A percentile compares a stretch with the other conserved stretches of the same genome.
Evolutionary conservation across 1,140 invertebrate genomes (phyloP).

Genomic region (Lepidurus arcticus): DNA sequence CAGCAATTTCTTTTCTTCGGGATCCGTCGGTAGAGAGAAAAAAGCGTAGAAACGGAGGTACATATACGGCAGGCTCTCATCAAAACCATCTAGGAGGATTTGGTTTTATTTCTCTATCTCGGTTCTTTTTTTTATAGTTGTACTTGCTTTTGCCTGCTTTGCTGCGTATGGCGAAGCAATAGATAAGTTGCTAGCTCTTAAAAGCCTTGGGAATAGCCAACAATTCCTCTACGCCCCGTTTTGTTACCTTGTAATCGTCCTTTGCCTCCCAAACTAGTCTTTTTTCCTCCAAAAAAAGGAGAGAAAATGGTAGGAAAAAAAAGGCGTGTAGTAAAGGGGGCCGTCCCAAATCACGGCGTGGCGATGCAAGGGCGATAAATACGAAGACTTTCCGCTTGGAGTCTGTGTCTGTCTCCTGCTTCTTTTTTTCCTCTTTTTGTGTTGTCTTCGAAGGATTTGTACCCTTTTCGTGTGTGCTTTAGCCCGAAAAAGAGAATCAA

Average conservation of each 20-base stretch:
- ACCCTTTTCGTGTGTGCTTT: neutral
- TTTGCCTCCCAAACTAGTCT: neutral
- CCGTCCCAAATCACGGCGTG: neutral
- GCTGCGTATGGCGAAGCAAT: neutral
- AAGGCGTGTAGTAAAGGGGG: neutral
- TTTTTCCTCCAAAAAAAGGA: neutral
- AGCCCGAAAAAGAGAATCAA: neutral
- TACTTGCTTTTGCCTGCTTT: neutral
- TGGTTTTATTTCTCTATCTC: neutral
- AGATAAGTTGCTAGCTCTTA: neutral
- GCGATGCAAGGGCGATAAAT: neutral
- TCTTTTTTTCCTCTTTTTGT: neutral
- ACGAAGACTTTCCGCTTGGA: neutral
- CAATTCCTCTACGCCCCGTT: slow-evolving; percentile 3
- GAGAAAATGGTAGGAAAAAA: neutral
- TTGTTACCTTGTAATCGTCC: slow-evolving; percentile 16
- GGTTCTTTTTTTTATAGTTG: neutral
- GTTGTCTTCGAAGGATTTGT: neutral
- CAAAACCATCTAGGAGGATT: neutral
- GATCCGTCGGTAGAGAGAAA: neutral
- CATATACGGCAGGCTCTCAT: neutral
- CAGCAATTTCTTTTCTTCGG: neutral
- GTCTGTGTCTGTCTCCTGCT: neutral
- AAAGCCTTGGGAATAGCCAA: slow-evolving; percentile 8
- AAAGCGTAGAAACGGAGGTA: neutral